Conservation (phyloP, 2,797 vertebrate genomes). For the Uromys caudimaculatus region DNA sequence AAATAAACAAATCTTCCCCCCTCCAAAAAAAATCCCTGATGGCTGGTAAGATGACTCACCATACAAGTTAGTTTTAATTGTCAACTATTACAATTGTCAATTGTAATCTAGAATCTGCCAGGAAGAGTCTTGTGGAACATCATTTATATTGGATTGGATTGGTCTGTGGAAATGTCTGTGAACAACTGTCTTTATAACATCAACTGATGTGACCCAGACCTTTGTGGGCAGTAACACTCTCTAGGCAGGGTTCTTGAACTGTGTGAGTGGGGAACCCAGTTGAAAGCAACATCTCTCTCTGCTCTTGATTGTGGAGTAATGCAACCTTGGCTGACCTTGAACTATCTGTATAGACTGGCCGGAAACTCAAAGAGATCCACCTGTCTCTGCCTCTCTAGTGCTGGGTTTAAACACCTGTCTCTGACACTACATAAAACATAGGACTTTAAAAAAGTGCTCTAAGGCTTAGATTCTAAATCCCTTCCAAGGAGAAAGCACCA, state of each 20-base stretch:
- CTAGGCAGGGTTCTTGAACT: background rate
- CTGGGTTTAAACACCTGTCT: background rate
- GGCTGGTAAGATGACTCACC: background rate
- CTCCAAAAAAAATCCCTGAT: background rate
- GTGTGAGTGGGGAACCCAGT: background rate
- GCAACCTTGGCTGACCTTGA: background rate
- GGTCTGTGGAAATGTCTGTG: background rate
- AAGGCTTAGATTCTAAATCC: conserved; percentile 45
- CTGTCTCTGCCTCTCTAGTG: background rate
- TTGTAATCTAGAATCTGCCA: background rate
- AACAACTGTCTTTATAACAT: background rate
- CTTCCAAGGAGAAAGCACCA: background rate
- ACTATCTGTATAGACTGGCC: background rate
- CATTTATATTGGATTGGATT: background rate
- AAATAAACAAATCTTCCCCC: background rate
- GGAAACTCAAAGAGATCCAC: background rate
- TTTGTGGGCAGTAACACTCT: background rate
- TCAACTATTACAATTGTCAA: too few relatives aligned
- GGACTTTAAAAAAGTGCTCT: conserved; percentile 44
- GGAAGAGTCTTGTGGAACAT: background rate
- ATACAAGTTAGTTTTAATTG: background rate
- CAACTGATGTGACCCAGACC: background rate
- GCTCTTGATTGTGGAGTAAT: background rate
- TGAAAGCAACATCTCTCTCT: background rate
- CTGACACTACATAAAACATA: background rate